These are phyloP conservation scores for Ectropis crepuscularia DNA, from an alignment of 2,888 invertebrate species.

Conservation along the genomic window DNA sequence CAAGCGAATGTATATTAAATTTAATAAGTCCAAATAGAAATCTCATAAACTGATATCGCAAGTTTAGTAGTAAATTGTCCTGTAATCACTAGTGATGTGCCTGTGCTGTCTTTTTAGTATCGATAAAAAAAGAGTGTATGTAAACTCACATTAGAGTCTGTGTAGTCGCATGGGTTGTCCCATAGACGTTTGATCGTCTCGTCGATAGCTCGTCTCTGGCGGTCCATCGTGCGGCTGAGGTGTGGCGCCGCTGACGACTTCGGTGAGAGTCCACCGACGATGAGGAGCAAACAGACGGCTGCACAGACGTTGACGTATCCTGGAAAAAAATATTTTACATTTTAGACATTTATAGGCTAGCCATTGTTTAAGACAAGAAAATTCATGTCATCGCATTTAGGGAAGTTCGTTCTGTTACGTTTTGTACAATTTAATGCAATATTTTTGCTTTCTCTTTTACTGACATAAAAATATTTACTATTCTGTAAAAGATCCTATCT, in stretches of 20 bases:
- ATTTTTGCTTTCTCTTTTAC: too few species aligned
- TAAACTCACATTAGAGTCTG: slow-evolving; percentile 52
- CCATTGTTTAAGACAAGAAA: neutral
- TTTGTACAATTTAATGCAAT: too few species aligned
- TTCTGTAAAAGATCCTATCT: too few species aligned
- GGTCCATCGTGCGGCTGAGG: slow-evolving; percentile 64
- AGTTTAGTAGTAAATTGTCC: too few species aligned
- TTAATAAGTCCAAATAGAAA: too few species aligned
- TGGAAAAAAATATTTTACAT: slow-evolving; percentile 38
- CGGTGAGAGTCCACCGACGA: slow-evolving; percentile 71
- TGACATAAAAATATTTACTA: too few species aligned
- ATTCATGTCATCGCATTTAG: too few species aligned
- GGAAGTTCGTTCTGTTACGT: too few species aligned
- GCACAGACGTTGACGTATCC: slow-evolving; percentile 83
- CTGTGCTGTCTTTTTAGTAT: too few species aligned
- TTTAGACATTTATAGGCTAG: neutral
- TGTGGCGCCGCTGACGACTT: slow-evolving; percentile 73
- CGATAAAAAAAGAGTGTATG: neutral
- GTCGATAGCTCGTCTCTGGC: slow-evolving; percentile 57
- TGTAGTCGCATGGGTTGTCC: slow-evolving; percentile 76
- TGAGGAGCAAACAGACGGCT: slow-evolving; percentile 73
- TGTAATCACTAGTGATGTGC: too few species aligned
- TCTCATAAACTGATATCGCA: too few species aligned
- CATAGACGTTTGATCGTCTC: slow-evolving; percentile 61
- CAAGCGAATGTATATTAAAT: too few species aligned